Evolutionary conservation across 2,888 invertebrate species (phyloP).

Genomic region (Choreutis nemorana): DNA sequence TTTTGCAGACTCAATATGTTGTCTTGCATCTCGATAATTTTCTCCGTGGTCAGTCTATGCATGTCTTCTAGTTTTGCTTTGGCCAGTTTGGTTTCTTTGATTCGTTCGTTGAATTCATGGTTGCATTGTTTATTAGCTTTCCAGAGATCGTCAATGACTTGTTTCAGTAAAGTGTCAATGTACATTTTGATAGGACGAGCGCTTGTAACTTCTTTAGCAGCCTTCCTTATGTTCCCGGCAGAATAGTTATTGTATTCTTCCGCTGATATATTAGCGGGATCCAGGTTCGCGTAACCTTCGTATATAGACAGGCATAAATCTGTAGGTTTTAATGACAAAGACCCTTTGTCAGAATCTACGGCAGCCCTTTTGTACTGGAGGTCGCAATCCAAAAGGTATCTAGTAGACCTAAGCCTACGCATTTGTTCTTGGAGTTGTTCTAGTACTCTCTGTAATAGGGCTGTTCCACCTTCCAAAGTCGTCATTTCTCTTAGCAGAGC

Average conservation of each 20-base stretch:
- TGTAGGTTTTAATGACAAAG: slow-evolving; percentile 66
- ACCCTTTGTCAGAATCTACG: slow-evolving; percentile 71
- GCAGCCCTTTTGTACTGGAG: slow-evolving; percentile 75
- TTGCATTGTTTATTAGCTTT: slow-evolving; percentile 74
- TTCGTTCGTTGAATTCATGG: slow-evolving; percentile 71
- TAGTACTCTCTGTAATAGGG: slow-evolving; percentile 66
- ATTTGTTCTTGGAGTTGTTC: slow-evolving; percentile 78
- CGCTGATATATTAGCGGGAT: slow-evolving; percentile 60
- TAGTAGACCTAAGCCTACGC: slow-evolving; percentile 73
- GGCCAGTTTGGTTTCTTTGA: slow-evolving; percentile 72
- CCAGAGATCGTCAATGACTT: slow-evolving; percentile 74
- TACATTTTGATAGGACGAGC: slow-evolving; percentile 72
- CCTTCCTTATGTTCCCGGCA: slow-evolving; percentile 64
- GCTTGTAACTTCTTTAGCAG: slow-evolving; percentile 70
- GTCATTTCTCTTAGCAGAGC: slow-evolving; percentile 76
- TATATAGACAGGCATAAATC: slow-evolving; percentile 68
- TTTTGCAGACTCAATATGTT: slow-evolving; percentile 73
- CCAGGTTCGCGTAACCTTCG: slow-evolving; percentile 57
- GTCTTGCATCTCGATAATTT: slow-evolving; percentile 72
- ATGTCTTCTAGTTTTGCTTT: slow-evolving; percentile 78
- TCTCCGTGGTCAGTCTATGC: slow-evolving; percentile 68
- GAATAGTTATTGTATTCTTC: slow-evolving; percentile 74
- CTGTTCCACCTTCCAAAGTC: slow-evolving; percentile 64
- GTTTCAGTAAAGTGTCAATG: slow-evolving; percentile 74
- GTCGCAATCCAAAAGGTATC: slow-evolving; percentile 77